Percentiles rank a stretch among this genome's conserved stretches.
These are phyloP conservation scores for Tiliacea aurago DNA, from an alignment of 2,888 invertebrate genomes.

Conservation along the genomic window DNA sequence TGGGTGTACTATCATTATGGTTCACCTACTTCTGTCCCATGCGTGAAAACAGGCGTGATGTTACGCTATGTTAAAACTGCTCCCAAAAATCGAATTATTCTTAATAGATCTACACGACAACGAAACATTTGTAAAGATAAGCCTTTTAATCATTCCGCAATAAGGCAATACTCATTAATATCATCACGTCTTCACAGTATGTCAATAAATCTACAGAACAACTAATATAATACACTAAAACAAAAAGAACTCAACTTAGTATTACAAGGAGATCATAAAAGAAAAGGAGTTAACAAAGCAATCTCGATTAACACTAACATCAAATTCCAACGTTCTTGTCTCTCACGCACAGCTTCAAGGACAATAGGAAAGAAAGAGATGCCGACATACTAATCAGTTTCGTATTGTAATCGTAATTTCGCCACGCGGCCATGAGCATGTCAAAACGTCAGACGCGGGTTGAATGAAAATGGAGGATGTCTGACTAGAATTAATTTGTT, in stretches of 20 bases:
- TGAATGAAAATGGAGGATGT: constrained; percentile 57
- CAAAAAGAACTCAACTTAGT: constrained; percentile 34
- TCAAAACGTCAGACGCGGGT: constrained; percentile 59
- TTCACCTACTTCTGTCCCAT: neutral
- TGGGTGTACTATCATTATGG: neutral
- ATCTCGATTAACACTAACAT: constrained; percentile 46
- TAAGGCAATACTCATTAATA: neutral
- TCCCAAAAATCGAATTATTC: neutral
- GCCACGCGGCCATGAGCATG: constrained; percentile 66
- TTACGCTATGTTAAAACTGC: neutral
- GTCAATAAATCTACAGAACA: constrained; percentile 12
- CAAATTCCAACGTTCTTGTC: constrained; percentile 45
- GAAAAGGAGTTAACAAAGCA: constrained; percentile 48
- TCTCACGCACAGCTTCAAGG: constrained; percentile 53
- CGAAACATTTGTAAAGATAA: neutral
- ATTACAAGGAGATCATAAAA: constrained; percentile 51
- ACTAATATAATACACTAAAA: constrained; percentile 28
- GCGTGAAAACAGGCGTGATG: neutral
- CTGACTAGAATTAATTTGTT: constrained; percentile 63
- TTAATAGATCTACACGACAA: neutral
- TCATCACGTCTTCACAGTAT: neutral
- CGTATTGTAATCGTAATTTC: constrained; percentile 65
- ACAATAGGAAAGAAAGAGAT: constrained; percentile 59
- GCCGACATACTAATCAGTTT: constrained; percentile 46
- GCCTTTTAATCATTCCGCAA: neutral